Percentiles rank a stretch among this genome's conserved stretches.
phyloP scores from a whole-genome alignment of 1,140 invertebrate species.

The Lepidurus apus region DNA sequence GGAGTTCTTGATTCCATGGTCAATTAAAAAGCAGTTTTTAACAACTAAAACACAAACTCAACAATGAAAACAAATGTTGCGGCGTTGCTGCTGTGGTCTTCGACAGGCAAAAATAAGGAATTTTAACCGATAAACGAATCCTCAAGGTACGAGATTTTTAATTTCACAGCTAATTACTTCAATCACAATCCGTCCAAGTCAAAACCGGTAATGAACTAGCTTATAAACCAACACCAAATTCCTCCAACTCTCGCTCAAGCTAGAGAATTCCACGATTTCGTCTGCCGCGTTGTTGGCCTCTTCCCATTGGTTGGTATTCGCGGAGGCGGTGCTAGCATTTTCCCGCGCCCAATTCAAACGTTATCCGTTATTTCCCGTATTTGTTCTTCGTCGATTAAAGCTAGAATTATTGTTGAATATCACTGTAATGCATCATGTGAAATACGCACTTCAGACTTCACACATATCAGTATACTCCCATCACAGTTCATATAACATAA shows the following conservation, averaged over 20 bases:
- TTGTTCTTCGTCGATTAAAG: no score
- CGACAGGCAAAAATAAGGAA: no score
- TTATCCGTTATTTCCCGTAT: not conserved
- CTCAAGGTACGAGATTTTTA: not conserved
- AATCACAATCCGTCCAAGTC: not conserved
- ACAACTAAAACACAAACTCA: no score
- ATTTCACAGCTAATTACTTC: not conserved
- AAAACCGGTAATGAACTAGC: not conserved
- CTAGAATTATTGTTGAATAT: no score
- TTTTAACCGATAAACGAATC: not conserved
- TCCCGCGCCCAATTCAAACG: not conserved
- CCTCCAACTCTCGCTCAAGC: not conserved
- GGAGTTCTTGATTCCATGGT: not conserved
- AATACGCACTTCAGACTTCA: no score
- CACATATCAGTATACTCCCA: not conserved
- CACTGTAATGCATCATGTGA: no score
- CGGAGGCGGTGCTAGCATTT: not conserved
- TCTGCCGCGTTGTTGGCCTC: not conserved
- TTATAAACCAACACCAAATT: not conserved
- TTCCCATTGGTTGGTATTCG: not conserved
- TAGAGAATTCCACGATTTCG: slow-evolving; percentile 19
- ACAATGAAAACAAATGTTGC: no score
- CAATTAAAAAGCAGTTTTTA: not conserved
- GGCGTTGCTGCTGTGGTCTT: no score
- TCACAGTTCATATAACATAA: not conserved